Conservation (phyloP, 2,113 vertebrate species). For the Leucosticte australis region DNA sequence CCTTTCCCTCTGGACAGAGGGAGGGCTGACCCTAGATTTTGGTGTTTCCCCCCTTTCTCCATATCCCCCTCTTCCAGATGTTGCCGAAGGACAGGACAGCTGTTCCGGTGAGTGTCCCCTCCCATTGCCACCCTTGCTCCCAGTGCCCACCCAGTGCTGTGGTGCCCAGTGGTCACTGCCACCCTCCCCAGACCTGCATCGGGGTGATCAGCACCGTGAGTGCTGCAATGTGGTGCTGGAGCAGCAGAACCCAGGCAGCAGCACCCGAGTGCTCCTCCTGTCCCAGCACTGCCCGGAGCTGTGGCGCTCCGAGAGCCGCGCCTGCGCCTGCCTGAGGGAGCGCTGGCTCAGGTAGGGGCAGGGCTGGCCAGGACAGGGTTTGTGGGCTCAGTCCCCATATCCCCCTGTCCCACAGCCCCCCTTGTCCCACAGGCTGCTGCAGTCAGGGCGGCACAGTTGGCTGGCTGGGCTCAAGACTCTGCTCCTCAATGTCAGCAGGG, state of each 20-base stretch:
- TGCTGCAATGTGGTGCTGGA: background rate
- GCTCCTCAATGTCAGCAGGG: slow-evolving; percentile 14
- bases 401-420: background rate
- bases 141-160: rapidly evolving
- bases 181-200: background rate
- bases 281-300: rapidly evolving
- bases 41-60: background rate
- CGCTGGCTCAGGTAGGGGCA: background rate
- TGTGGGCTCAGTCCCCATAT: rapidly evolving
- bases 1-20: too few relatives aligned
- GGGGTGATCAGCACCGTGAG: rapidly evolving
- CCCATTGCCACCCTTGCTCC: background rate
- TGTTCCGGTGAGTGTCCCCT: background rate
- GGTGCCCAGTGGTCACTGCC: background rate
- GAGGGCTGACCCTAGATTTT: background rate
- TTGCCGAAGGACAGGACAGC: background rate
- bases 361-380: rapidly evolving
- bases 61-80: background rate
- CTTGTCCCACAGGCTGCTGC: background rate
- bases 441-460: rapidly evolving
- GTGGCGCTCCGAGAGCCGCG: rapidly evolving
- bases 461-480: background rate
- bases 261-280: rapidly evolving
- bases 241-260: rapidly evolving
- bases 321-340: background rate